phyloP scores from a whole-genome alignment of 2,113 vertebrate genomes.

The Istiophorus platypterus region DNA sequence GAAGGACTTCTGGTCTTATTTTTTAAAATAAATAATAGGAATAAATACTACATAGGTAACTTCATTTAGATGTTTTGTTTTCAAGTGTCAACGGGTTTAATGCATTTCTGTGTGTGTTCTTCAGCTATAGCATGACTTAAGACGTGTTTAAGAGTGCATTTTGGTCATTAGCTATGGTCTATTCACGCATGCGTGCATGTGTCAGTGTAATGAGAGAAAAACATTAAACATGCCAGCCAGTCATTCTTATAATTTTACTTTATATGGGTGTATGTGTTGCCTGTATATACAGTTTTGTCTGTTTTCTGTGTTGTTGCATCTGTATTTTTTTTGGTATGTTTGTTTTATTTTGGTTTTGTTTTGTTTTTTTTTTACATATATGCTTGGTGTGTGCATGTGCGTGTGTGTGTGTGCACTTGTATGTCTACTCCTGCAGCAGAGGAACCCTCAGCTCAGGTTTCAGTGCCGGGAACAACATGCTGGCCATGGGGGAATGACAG shows the following conservation, averaged over 20 bases:
- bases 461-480: constrained; percentile 80
- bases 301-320: background rate
- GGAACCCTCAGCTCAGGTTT: constrained; percentile 78
- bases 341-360: no score
- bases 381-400: background rate
- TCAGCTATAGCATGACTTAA: constrained; percentile 57
- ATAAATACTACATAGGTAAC: constrained; percentile 16
- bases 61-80: constrained; percentile 51
- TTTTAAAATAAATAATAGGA: background rate
- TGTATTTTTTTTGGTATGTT: constrained; percentile 4
- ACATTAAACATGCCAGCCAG: background rate
- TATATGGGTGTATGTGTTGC: background rate
- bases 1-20: background rate
- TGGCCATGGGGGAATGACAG: constrained; percentile 77
- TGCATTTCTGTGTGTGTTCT: constrained; percentile 45
- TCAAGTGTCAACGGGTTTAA: constrained; percentile 65
- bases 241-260: constrained; percentile 35
- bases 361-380: constrained; percentile 7
- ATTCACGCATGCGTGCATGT: constrained; percentile 45
- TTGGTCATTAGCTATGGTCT: constrained; percentile 80
- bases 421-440: constrained; percentile 49
- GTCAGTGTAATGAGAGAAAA: constrained; percentile 10
- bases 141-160: constrained; percentile 75
- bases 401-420: constrained; percentile 21
- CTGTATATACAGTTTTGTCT: constrained; percentile 7